These are phyloP conservation scores for Argynnis bischoffii DNA, from an alignment of 2,888 invertebrate species.

Conservation along the genomic window DNA sequence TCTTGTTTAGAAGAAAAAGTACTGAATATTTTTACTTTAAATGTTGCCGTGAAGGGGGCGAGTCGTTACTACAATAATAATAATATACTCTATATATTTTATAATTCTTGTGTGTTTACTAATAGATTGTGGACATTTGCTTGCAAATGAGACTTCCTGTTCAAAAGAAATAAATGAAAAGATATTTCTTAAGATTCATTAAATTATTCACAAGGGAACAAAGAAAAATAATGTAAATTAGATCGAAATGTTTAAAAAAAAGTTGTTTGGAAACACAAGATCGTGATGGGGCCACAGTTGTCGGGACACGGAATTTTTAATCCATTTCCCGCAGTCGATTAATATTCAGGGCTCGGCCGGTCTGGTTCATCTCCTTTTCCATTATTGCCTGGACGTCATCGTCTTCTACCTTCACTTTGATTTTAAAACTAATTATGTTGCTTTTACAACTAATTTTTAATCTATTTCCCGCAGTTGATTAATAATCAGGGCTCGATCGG, in stretches of 20 bases:
- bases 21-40: conserved; percentile 8
- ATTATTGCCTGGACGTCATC: conserved; percentile 75
- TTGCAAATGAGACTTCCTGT: conserved; percentile 35
- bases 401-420: conserved; percentile 65
- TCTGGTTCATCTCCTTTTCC: conserved; percentile 82
- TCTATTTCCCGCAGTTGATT: conserved; percentile 82
- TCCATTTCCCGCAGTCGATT: conserved; percentile 82
- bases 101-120: background rate
- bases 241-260: conserved; percentile 73
- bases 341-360: conserved; percentile 80
- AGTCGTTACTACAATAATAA: too few relatives aligned
- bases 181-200: conserved; percentile 76
- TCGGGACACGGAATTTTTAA: conserved; percentile 80
- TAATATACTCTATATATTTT: background rate
- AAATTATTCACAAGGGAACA: conserved; percentile 79
- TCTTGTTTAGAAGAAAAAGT: conserved; percentile 38
- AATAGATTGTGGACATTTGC: conserved; percentile 14
- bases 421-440: conserved; percentile 69
- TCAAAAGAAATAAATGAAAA: conserved; percentile 49
- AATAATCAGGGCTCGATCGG: conserved; percentile 80
- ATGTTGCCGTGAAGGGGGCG: background rate
- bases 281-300: conserved; percentile 66
- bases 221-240: conserved; percentile 77
- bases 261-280: conserved; percentile 78
- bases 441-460: conserved; percentile 57